Percentiles rank a stretch among this genome's conserved stretches.
phyloP scores from a whole-genome alignment of 2,113 vertebrate species.

The Hystrix brachyura region DNA sequence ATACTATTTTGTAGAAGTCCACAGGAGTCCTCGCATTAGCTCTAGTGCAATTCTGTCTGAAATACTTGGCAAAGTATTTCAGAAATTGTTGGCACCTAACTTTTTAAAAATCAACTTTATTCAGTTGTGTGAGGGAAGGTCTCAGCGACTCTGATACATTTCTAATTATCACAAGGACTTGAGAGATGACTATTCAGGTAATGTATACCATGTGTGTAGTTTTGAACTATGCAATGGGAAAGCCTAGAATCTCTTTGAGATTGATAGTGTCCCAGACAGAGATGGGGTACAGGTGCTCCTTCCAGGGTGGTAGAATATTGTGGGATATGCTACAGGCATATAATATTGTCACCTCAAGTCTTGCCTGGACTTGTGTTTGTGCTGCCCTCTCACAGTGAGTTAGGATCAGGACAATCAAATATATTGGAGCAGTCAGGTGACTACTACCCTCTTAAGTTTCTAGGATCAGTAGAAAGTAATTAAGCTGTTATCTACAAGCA shows the following conservation, averaged over 20 bases:
- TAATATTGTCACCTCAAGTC: not conserved
- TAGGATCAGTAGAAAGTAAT: not conserved
- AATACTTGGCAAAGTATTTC: not conserved
- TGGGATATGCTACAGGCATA: too few species aligned
- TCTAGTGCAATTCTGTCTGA: not conserved
- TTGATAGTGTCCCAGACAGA: not conserved
- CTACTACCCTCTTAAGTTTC: not conserved
- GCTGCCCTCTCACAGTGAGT: not conserved
- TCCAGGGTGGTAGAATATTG: not conserved
- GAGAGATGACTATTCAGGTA: not conserved
- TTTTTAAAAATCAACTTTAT: not conserved
- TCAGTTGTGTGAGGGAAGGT: not conserved
- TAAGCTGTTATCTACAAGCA: not conserved
- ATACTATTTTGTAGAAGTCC: not conserved
- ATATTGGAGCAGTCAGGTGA: not conserved
- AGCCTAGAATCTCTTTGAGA: not conserved
- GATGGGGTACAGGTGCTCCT: not conserved
- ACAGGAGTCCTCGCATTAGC: not conserved
- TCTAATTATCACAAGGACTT: not conserved
- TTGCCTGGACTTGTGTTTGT: not conserved
- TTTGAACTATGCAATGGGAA: constrained; percentile 5
- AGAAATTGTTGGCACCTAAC: not conserved
- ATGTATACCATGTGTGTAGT: not conserved
- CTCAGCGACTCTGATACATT: not conserved
- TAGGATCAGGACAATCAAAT: not conserved